Evolutionary conservation across 2,888 invertebrate genomes (phyloP), one percentile per base, ranked within the genome.

Genomic region (Nudaria mundana): DNA sequence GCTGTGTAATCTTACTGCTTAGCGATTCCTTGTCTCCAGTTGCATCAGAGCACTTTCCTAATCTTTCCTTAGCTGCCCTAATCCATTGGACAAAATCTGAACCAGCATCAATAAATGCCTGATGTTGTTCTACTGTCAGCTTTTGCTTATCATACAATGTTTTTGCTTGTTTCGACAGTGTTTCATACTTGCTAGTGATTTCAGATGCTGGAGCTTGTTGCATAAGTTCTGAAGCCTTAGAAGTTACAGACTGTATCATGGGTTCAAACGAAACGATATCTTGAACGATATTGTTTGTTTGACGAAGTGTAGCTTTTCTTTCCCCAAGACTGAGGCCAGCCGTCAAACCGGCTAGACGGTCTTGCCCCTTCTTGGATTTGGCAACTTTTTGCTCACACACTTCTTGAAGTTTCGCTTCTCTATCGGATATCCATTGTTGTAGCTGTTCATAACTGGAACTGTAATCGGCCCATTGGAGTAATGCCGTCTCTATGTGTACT

Each of bases 211-310:
- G 97, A 37, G 94, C 95, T 45, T 95, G 95, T 83, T 97, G 96
- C 82, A 95, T 95, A 58, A 98, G 89, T 82, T 97, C 97, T 60
- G 96, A 96, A 49, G 97, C 98, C 88, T 98, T 98, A 36, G 94
- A 95, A 38, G 96, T 94, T 25, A 98, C 97, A 28, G 97, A 97
- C 77, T 97, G 97, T 63, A 98, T 97, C 96, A 98, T 97, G 34
- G 98, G 98, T 78, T 98, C 97, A 82, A 98, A 97, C 36, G 97
- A 96, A 55, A 97, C 96, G 71, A 98, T 98, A 82, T 98, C 98
- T 86, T 98, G 97, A 28, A 98, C 97, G 70, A 98, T 96, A 77
- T 96, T 97, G 84, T 97, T 96, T 40, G 97, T 97, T 85, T 96
- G 95, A 56, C 97, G 91, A 30, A 97, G 90, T 64, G 94, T 95